phyloP scores from a whole-genome alignment of 2,113 vertebrate species.

The Prunella fulvescens region DNA sequence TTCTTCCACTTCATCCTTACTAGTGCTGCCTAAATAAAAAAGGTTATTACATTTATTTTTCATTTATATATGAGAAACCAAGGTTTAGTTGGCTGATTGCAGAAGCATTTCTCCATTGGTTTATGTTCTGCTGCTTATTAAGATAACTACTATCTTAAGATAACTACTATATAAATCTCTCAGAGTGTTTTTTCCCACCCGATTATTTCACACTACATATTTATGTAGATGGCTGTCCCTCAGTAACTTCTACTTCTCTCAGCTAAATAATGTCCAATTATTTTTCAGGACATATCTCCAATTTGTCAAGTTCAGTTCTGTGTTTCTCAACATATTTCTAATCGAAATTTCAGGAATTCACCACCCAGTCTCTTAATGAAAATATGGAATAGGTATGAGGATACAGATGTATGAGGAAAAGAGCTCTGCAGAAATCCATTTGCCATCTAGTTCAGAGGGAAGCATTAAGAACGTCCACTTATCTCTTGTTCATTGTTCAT shows the following conservation, averaged over 20 bases:
- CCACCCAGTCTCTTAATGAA: neutral
- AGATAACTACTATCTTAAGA: neutral
- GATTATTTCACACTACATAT: neutral
- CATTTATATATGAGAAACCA: neutral
- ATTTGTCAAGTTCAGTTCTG: neutral
- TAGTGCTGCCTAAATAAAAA: neutral
- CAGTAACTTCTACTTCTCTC: neutral
- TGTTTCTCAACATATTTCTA: neutral
- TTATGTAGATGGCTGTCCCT: neutral
- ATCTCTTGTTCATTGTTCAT: neutral
- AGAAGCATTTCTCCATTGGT: neutral
- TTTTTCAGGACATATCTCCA: neutral
- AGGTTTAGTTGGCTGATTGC: neutral
- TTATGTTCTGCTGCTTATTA: neutral
- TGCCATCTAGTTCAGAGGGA: neutral
- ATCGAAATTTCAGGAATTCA: neutral
- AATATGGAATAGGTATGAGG: neutral
- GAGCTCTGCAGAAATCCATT: neutral
- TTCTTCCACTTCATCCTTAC: neutral
- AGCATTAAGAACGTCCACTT: neutral
- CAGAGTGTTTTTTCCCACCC: neutral
- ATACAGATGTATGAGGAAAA: neutral
- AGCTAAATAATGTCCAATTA: neutral
- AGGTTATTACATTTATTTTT: neutral
- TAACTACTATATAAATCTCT: neutral